Conservation (phyloP, 2,888 invertebrate genomes). For the Philhelius pedissequus region DNA sequence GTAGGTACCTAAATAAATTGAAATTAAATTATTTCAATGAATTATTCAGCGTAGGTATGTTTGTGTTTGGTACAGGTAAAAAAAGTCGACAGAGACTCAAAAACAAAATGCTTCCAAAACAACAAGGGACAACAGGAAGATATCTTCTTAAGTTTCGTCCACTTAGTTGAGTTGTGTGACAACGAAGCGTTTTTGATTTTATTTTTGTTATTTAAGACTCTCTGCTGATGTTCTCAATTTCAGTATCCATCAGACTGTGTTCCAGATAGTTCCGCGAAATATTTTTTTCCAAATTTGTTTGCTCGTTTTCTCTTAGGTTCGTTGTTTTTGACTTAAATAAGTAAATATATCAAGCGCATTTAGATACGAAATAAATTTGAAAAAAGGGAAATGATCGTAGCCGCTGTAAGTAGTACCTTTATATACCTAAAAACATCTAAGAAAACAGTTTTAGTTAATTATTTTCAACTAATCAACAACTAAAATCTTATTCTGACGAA, state of each 20-base stretch:
- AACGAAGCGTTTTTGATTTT: slow-evolving; percentile 19
- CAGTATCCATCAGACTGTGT: slow-evolving; percentile 56
- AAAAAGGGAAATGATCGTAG: slow-evolving; percentile 25
- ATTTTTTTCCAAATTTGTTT: slow-evolving; percentile 6
- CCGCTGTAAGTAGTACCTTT: slow-evolving; percentile 39
- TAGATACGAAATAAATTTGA: not conserved
- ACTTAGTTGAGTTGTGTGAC: not conserved
- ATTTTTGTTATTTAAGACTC: slow-evolving; percentile 61
- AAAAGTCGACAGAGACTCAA: not conserved
- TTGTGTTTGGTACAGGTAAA: not conserved
- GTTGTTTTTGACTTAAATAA: not conserved
- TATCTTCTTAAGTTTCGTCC: not conserved
- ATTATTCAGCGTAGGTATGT: slow-evolving; percentile 22
- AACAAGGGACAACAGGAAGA: slow-evolving; percentile 16
- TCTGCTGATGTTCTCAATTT: slow-evolving; percentile 32
- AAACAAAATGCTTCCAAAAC: not conserved
- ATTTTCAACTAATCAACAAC: no score
- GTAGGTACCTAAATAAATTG: not conserved
- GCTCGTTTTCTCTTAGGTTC: not conserved
- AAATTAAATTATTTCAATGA: slow-evolving; percentile 24
- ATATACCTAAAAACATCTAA: no score
- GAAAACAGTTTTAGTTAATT: not conserved
- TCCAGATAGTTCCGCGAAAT: slow-evolving; percentile 38
- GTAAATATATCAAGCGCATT: not conserved
- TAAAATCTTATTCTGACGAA: no score